Evolutionary conservation across 2,888 invertebrate species (phyloP), one percentile per base, ranked within the genome.

Genomic region (Hecatera dysodea): DNA sequence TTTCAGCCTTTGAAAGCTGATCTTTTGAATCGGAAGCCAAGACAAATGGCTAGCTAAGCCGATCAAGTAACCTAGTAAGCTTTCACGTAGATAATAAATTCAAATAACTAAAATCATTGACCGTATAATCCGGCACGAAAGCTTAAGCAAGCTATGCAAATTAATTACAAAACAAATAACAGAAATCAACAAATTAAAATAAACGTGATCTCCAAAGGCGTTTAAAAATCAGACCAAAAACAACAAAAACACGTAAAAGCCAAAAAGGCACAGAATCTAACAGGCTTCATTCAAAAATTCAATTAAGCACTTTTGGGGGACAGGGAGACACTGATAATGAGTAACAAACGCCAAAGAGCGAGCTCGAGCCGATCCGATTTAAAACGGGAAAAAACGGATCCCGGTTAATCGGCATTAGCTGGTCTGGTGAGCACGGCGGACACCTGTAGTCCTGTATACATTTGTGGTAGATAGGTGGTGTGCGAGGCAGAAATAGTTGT

Each of bases 341-440:
- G 90, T 89, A 87, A 86, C 90, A 90, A 91, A 91, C 88, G 89
- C 85, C 84, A 85, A 83, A 85, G 87, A 89, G 88, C 87, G 24
- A 83, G 85, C 82, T 89, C 87, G 85, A 86, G 87, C 86, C 85
- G 87, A 89, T 89, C 88, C 87, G 86, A 88, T 84, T 84, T 87
- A 83, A 76, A 86, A 76, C 53, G 53, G 55, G 65, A 69, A 71
- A 84, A 79, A 83, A 75, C 75, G 75, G 82, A 83, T 82, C 80
- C 80, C 76, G 68, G 85, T 89, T 92, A 91, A 92, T 91, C 90
- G 90, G 90, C 81, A 92, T 92, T 92, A 93, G 84, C 84, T 90
- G 92, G 93, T 93, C 93, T 93, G 89, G 91, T 88, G 90, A 82
- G 76, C 86, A 82, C 88, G 87, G 81, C 69, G 74, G 83, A 84